Evolutionary conservation across 2,113 vertebrate species (phyloP).

Genomic region (Muntiacus reevesi): DNA sequence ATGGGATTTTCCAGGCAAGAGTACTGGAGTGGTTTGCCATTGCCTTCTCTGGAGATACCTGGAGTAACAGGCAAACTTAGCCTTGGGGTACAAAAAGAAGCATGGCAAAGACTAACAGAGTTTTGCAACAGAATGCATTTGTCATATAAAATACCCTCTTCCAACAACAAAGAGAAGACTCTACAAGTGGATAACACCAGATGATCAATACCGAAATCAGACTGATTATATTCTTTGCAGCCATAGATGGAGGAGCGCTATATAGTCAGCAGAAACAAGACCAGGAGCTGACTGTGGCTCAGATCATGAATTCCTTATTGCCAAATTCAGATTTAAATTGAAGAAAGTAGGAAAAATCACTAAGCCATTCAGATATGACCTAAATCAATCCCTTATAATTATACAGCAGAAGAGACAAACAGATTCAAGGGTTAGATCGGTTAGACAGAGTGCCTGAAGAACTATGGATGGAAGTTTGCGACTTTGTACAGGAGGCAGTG

Average conservation of each 20-base stretch:
- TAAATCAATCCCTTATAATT: background rate
- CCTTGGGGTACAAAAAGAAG: background rate
- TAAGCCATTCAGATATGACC: background rate
- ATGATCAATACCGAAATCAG: background rate
- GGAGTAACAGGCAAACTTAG: background rate
- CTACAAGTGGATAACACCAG: background rate
- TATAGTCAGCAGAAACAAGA: background rate
- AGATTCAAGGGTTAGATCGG: background rate
- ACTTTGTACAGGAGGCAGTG: background rate
- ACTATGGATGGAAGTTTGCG: background rate
- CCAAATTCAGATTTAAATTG: background rate
- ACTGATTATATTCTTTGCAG: background rate
- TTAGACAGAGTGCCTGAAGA: background rate
- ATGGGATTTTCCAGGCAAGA: too few relatives aligned
- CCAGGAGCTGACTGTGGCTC: background rate
- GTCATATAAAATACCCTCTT: background rate
- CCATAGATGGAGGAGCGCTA: background rate
- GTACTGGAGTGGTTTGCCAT: too few relatives aligned
- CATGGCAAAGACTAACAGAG: background rate
- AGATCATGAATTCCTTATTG: background rate
- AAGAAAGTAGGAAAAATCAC: background rate
- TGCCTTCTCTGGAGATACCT: background rate
- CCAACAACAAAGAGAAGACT: background rate
- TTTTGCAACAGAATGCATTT: background rate
- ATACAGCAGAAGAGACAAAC: background rate